Conservation (phyloP, 1,140 invertebrate species). For the Formica selysi region DNA sequence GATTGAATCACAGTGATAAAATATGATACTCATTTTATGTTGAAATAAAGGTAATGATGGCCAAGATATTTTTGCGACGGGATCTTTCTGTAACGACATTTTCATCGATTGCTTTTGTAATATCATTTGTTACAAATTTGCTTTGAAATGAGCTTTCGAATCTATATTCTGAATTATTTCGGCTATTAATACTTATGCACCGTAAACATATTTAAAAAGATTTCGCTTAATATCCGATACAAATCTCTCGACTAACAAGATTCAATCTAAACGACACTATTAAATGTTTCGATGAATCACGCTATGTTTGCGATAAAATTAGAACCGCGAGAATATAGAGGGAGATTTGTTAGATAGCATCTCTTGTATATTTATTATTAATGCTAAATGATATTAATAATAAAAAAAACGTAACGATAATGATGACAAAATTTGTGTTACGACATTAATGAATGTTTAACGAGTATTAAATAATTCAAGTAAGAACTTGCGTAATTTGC, state of each 20-base stretch:
- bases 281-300: background rate
- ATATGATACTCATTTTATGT: background rate
- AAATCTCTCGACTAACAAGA: slow-evolving; percentile 1
- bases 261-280: slow-evolving; percentile 21
- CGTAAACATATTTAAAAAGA: background rate
- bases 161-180: slow-evolving; percentile 12
- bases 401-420: too few relatives aligned
- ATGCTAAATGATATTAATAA: too few relatives aligned
- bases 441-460: background rate
- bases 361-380: background rate
- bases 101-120: slow-evolving; percentile 14
- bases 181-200: background rate
- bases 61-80: background rate
- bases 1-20: background rate
- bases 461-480: background rate
- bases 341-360: background rate
- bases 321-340: background rate
- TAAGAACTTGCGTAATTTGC: background rate
- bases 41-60: background rate
- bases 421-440: background rate
- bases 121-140: background rate
- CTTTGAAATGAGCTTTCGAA: slow-evolving; percentile 8
- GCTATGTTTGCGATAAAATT: background rate
- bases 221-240: slow-evolving; percentile 10
- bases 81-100: slow-evolving; percentile 21